Conservation (phyloP, 1,140 invertebrate genomes). For the Laupala kohalensis region DNA sequence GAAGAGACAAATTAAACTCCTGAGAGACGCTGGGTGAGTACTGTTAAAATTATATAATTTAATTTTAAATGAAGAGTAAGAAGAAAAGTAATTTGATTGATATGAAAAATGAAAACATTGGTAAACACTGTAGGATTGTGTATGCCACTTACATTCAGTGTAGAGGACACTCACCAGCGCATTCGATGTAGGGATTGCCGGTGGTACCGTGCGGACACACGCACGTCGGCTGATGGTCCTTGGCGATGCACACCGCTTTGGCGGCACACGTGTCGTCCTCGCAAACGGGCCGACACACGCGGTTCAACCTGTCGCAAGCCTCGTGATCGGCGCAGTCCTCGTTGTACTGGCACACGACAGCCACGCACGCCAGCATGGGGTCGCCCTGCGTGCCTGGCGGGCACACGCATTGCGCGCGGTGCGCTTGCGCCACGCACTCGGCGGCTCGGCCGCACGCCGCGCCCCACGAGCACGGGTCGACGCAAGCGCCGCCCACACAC, state of each 20-base stretch:
- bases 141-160: no score
- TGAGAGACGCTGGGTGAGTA: no score
- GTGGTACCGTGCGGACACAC: conserved; percentile 54
- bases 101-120: no score
- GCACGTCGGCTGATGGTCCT: conserved; percentile 65
- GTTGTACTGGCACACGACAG: conserved; percentile 72
- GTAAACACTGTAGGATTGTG: no score
- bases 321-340: conserved; percentile 79
- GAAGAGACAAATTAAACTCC: no score
- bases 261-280: conserved; percentile 60
- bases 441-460: conserved; percentile 64
- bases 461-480: conserved; percentile 56
- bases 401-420: conserved; percentile 67
- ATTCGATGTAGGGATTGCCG: conserved; percentile 69
- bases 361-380: conserved; percentile 64
- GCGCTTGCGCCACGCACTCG: conserved; percentile 56
- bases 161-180: conserved; percentile 36
- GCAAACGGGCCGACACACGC: conserved; percentile 71
- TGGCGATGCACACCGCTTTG: conserved; percentile 56
- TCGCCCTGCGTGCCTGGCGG: conserved; percentile 73
- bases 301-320: conserved; percentile 69
- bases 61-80: conserved; percentile 1
- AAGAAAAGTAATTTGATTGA: no score
- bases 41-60: conserved; percentile 4
- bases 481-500: conserved; percentile 62